phyloP scores from a whole-genome alignment of 2,888 invertebrate species.

The Meloe dianella region DNA sequence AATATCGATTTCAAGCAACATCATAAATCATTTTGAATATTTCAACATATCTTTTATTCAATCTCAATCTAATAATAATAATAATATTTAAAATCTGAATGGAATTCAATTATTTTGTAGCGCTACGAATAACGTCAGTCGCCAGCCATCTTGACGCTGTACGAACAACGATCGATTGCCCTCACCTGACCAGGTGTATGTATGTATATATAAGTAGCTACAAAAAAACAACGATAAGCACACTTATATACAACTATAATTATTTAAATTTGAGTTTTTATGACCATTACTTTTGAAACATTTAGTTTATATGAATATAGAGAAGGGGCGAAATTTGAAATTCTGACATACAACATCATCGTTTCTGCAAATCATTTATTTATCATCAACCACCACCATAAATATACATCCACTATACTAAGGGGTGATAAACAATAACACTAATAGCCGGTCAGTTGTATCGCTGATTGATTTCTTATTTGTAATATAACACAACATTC shows the following conservation, averaged over 20 bases:
- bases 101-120: neutral
- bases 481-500: neutral
- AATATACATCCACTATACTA: neutral
- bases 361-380: neutral
- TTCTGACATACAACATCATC: neutral
- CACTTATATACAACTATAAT: neutral
- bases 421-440: neutral
- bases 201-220: conserved; percentile 34
- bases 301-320: neutral
- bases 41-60: neutral
- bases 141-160: conserved; percentile 48
- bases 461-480: neutral
- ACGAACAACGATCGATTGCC: conserved; percentile 38
- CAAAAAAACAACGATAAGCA: neutral
- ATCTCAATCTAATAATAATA: neutral
- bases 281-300: neutral
- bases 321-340: neutral
- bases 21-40: neutral
- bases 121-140: conserved; percentile 23
- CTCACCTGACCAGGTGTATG: conserved; percentile 41
- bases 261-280: neutral
- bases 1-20: neutral
- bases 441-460: neutral
- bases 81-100: neutral
- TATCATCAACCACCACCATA: neutral